Conservation (phyloP, 2,888 invertebrate species). For the Portevinia maculata region DNA sequence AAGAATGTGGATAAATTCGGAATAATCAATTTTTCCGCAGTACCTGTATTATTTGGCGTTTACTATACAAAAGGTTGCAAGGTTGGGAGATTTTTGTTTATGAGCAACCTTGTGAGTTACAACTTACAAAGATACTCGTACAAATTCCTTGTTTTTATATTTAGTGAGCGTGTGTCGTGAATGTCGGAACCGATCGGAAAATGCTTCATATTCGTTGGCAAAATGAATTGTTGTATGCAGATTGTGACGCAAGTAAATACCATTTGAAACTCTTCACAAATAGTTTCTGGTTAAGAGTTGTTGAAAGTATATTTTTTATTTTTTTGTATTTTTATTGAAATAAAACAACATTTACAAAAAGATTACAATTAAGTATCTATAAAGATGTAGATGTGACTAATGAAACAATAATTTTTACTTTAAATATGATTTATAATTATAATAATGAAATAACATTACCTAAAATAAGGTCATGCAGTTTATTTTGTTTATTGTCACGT, state of each 20-base stretch:
- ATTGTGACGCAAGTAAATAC: not conserved
- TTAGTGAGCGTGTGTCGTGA: conserved; percentile 4
- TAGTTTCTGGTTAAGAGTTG: conserved; percentile 2
- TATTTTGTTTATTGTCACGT: no score
- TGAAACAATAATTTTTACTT: no score
- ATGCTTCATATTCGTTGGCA: conserved; percentile 17
- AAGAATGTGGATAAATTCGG: conserved; percentile 27
- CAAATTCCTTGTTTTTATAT: no score
- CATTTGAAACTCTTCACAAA: conserved; percentile 10
- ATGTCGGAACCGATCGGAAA: conserved; percentile 17
- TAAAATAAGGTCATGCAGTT: no score
- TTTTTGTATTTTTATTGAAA: no score
- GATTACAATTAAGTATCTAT: no score
- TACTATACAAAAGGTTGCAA: conserved; percentile 32
- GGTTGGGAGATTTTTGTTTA: conserved; percentile 21
- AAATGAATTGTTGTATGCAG: conserved; percentile 23
- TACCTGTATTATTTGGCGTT: not conserved
- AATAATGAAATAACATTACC: no score
- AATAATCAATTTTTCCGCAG: no score
- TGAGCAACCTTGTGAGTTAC: not conserved
- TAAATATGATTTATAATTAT: no score
- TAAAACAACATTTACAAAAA: no score
- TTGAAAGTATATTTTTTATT: no score
- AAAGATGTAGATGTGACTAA: no score
- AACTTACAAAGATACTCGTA: not conserved